Evolutionary conservation across 30 jellyfish, hydroid and myxozoan species (phyloP).

Genomic region (Phacellophora camtschatica): DNA sequence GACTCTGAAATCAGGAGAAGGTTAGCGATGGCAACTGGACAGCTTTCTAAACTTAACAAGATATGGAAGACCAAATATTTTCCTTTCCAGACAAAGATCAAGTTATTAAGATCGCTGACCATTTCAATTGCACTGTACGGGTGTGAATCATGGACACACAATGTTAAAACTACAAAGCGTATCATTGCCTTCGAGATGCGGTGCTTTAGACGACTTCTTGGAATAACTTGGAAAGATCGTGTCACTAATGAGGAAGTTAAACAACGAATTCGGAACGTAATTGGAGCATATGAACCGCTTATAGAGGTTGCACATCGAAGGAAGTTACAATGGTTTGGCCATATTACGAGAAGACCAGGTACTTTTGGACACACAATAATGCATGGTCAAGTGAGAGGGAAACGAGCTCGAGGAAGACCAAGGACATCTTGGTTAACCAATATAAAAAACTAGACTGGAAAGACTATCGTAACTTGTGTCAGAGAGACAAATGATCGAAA

Average conservation of each 20-base stretch:
- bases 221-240: too few relatives aligned
- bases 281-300: not conserved
- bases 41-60: not conserved
- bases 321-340: conserved; percentile 8
- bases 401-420: not conserved
- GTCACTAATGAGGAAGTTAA: too few relatives aligned
- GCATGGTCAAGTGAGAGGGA: not conserved
- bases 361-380: not conserved
- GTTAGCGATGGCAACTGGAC: not conserved
- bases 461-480: too few relatives aligned
- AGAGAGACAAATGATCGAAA: too few relatives aligned
- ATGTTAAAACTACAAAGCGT: not conserved
- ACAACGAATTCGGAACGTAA: not conserved
- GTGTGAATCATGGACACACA: not conserved
- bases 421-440: not conserved
- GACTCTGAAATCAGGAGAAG: not conserved
- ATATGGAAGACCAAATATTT: not conserved
- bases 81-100: not conserved
- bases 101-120: not conserved
- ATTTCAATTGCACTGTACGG: not conserved
- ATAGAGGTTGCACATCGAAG: not conserved
- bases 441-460: not conserved
- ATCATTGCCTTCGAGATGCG: not conserved
- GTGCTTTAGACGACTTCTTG: not conserved
- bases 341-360: not conserved